Conservation (phyloP, 2,888 invertebrate genomes). For the Nebria brevicollis region DNA sequence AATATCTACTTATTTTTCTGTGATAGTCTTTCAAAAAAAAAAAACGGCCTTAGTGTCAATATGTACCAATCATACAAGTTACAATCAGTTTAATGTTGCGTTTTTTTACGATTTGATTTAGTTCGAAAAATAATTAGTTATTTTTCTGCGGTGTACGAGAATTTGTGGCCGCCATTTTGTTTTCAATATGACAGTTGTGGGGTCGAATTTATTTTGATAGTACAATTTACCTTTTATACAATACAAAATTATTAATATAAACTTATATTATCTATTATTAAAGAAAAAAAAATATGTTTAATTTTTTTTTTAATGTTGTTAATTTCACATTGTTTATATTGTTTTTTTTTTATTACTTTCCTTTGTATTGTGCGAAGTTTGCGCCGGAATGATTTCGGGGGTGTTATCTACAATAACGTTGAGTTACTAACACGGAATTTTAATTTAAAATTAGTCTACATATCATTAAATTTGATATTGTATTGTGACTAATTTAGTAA, state of each 20-base stretch:
- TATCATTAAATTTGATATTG: too few species aligned
- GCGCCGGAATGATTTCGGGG: background rate
- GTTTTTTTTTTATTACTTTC: conserved; percentile 30
- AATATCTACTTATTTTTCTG: too few species aligned
- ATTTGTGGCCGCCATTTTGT: background rate
- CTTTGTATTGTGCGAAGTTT: background rate
- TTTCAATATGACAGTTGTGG: background rate
- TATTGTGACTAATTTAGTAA: background rate
- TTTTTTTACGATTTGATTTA: background rate
- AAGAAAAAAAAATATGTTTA: conserved; percentile 23
- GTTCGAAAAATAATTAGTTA: background rate
- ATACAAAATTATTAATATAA: conserved; percentile 42
- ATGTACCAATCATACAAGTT: too few species aligned
- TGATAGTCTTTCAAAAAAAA: too few species aligned
- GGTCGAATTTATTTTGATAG: conserved; percentile 46
- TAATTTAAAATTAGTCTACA: too few species aligned
- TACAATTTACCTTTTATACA: conserved; percentile 46
- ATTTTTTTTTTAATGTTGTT: conserved; percentile 28
- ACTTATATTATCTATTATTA: conserved; percentile 26
- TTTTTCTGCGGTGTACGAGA: background rate
- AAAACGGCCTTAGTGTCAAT: too few species aligned
- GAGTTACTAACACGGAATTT: background rate
- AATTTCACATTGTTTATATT: conserved; percentile 35
- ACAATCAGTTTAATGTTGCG: too few species aligned
- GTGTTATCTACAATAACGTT: background rate